phyloP scores from a whole-genome alignment of 2,888 invertebrate species.

The Thereva nobilitata region DNA sequence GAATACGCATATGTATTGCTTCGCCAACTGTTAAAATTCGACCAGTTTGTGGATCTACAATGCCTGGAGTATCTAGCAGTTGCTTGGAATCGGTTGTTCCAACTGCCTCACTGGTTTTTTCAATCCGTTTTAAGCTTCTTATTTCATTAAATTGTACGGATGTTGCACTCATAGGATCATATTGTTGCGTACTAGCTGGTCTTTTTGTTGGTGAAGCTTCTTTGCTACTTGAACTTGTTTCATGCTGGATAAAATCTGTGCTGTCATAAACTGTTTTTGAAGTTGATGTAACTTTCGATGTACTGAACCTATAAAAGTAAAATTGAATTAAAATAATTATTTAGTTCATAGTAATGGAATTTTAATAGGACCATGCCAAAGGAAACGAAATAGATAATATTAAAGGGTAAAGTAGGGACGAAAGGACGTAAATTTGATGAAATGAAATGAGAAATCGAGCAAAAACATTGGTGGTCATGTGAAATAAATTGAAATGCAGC shows the following conservation, averaged over 20 bases:
- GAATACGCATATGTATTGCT: constrained; percentile 85
- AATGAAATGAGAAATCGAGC: no score
- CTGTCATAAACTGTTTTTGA: constrained; percentile 60
- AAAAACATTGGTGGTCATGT: no score
- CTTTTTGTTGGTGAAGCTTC: constrained; percentile 44
- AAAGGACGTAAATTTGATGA: neutral
- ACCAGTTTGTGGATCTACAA: constrained; percentile 83
- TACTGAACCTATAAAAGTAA: constrained; percentile 60
- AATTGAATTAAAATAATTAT: neutral
- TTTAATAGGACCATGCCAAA: constrained; percentile 30
- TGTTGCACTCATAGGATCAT: constrained; percentile 57
- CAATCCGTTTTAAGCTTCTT: constrained; percentile 74
- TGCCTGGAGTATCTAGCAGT: constrained; percentile 77
- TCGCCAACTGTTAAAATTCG: constrained; percentile 88
- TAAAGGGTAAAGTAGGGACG: neutral
- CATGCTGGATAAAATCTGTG: constrained; percentile 57
- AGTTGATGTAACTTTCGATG: constrained; percentile 62
- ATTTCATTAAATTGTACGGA: constrained; percentile 73
- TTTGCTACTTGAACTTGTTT: constrained; percentile 49
- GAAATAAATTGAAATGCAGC: no score
- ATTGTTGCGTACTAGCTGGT: constrained; percentile 35
- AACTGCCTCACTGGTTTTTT: constrained; percentile 72
- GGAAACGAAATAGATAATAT: neutral
- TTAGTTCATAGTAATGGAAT: constrained; percentile 29
- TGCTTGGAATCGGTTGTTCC: constrained; percentile 62